Percentiles rank a stretch among this genome's conserved stretches.
phyloP scores from a whole-genome alignment of 2,113 vertebrate species.

The Ancistrus triradiatus region DNA sequence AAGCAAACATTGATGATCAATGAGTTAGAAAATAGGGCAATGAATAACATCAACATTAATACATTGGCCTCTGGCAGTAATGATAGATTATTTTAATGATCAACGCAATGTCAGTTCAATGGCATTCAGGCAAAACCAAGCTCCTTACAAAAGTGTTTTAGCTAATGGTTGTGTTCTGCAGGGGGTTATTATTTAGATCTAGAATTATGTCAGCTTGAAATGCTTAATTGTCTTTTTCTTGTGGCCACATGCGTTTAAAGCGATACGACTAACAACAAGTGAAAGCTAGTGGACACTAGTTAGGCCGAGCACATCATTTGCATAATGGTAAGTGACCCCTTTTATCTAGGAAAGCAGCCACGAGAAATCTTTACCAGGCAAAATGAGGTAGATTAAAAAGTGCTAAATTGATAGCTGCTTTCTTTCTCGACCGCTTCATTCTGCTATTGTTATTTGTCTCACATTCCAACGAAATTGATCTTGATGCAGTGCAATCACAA shows the following conservation, averaged over 20 bases:
- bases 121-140: constrained; percentile 65
- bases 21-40: constrained; percentile 88
- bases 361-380: constrained; percentile 25
- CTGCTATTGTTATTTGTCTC: constrained; percentile 43
- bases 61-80: constrained; percentile 87
- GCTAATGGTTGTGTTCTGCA: constrained; percentile 13
- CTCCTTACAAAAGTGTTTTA: not conserved
- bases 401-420: constrained; percentile 28
- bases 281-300: not conserved
- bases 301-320: not conserved
- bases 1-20: constrained; percentile 97
- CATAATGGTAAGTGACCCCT: constrained; percentile 22
- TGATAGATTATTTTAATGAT: constrained; percentile 88
- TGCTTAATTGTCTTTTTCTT: not conserved
- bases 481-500: constrained; percentile 97
- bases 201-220: not conserved
- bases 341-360: constrained; percentile 16
- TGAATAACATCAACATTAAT: constrained; percentile 97
- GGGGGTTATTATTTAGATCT: not conserved
- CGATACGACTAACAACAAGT: constrained; percentile 6
- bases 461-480: constrained; percentile 88
- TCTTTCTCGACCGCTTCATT: constrained; percentile 34
- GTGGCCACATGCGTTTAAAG: not conserved
- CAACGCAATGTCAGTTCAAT: constrained; percentile 92
- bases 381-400: constrained; percentile 28